A percentile compares a stretch with the other conserved stretches of the same genome.
These are phyloP conservation scores for Oceanodroma leucorhoa DNA, from an alignment of 2,797 vertebrate genomes.

Conservation along the genomic window DNA sequence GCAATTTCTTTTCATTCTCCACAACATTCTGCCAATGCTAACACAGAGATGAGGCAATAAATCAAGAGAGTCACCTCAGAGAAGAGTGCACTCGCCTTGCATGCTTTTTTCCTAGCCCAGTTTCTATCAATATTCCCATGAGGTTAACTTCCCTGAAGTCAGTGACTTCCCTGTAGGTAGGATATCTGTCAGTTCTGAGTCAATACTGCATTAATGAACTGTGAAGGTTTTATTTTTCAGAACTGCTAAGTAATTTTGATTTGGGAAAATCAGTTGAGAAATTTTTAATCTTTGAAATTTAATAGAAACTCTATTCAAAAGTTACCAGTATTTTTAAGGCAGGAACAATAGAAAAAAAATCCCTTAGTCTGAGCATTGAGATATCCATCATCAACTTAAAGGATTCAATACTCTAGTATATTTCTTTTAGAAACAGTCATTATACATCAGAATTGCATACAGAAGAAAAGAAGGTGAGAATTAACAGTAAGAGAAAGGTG, in stretches of 20 bases:
- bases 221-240: background rate
- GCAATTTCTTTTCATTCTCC: slow-evolving; percentile 41
- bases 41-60: slow-evolving; percentile 13
- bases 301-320: background rate
- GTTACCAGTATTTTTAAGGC: background rate
- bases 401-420: background rate
- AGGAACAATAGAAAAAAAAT: background rate
- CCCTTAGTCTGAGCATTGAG: background rate
- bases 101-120: background rate
- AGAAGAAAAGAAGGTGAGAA: background rate
- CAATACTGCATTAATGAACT: background rate
- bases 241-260: background rate
- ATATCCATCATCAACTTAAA: background rate
- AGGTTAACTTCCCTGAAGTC: slow-evolving; percentile 2
- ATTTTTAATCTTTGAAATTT: background rate
- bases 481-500: background rate
- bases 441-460: background rate
- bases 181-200: background rate
- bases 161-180: background rate
- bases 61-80: background rate
- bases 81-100: background rate
- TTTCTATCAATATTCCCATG: background rate
- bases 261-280: background rate
- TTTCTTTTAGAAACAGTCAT: background rate
- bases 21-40: slow-evolving; percentile 4